Evolutionary conservation across 2,888 invertebrate species (phyloP), one percentile per base, ranked within the genome.

Genomic region (Sturmia bella): DNA sequence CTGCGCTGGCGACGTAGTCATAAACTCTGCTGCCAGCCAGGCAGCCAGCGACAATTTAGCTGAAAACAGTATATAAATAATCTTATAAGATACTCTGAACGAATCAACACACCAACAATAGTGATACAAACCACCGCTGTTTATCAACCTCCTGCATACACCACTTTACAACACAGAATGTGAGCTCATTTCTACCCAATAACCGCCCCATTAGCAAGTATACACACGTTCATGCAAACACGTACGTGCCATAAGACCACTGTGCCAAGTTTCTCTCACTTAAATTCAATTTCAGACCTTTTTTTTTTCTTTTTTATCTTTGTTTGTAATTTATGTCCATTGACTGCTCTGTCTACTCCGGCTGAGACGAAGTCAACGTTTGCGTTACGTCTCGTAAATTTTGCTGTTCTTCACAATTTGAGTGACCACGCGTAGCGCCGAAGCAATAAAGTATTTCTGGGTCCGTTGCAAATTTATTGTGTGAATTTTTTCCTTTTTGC

Each of bases 41-140:
- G 70, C 59, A 54, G 69, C 59, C 54, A 32, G 32, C 32, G 48
- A 21, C 75, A 45, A 32, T 54, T 48, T 45, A 57, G 39, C 72
- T 56, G 45, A 80, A 56, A 83, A 81, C 85, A 87, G 87, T 88
- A 87, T 86, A 88, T 88, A 88, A 88, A 89, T 87, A 89, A 88
- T 89, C 87, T 88, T 88, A 87, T 89, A 89, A 89, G 89, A 88
- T 86, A 88, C 87, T 85, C 84, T 80, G 73, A 78, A 54, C 68
- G 56, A 48, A 32, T n/a, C 24, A 69, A 24, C 64, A 73, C 52
- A 50, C 45, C 73, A 68, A 43, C 37, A 57, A 84, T 64, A 68
- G 48, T 12, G 7, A 63, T 56, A 69, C 27, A 54, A 43, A 66
- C 50, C 70, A 45, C 48, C 57, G 43, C 68, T 69, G 41, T 56